Evolutionary conservation across 1,140 invertebrate genomes (phyloP).

Genomic region (Centruroides sculpturatus): DNA sequence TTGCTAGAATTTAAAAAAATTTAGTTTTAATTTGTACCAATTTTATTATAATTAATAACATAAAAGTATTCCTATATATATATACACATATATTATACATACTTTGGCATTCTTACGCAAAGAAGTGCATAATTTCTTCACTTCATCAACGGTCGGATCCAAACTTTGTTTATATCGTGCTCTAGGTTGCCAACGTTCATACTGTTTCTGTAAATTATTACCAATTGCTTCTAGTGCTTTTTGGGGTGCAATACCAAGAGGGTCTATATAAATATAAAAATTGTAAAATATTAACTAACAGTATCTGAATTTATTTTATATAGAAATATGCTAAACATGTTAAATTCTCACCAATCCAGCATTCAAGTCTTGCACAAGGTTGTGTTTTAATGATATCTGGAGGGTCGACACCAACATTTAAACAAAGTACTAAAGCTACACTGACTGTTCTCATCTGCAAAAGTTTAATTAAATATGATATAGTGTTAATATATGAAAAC

Average conservation of each 20-base stretch:
- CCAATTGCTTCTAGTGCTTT: conserved; percentile 91
- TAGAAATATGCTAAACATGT: too few relatives aligned
- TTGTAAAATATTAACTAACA: too few relatives aligned
- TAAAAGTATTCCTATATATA: too few relatives aligned
- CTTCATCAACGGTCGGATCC: conserved; percentile 95
- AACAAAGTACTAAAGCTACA: conserved; percentile 90
- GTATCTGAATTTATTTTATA: too few relatives aligned
- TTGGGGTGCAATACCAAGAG: conserved; percentile 65
- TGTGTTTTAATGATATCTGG: conserved; percentile 95
- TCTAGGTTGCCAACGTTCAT: conserved; percentile 91
- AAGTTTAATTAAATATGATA: too few relatives aligned
- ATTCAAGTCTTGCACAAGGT: conserved; percentile 87
- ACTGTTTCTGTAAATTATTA: conserved; percentile 81
- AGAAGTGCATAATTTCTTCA: conserved; percentile 91
- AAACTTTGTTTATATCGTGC: conserved; percentile 91
- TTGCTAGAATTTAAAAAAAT: too few relatives aligned
- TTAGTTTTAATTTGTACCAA: too few relatives aligned
- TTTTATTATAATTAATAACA: too few relatives aligned
- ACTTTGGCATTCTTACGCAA: conserved; percentile 88
- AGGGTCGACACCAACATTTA: conserved; percentile 98
- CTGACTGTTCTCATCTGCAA: conserved; percentile 95
- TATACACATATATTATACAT: neutral
- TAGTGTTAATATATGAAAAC: too few relatives aligned
- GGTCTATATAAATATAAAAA: conserved; percentile 26
- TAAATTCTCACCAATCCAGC: conserved; percentile 74